Evolutionary conservation across 2,888 invertebrate genomes (phyloP).

Genomic region (Zygothrica quintamaculata): DNA sequence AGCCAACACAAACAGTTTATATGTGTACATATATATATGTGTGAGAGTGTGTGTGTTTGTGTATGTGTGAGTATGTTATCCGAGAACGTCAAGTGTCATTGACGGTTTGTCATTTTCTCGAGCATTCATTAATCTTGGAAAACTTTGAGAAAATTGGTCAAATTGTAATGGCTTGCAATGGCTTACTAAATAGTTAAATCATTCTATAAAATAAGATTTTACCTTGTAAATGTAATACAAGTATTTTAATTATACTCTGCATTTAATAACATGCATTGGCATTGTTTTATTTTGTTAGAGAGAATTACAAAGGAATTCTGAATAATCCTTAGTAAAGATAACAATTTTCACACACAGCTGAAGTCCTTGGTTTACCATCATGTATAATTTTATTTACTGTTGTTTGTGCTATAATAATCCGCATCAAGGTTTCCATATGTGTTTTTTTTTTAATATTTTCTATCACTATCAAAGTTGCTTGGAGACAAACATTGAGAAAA

Average conservation of each 20-base stretch:
- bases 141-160: conserved; percentile 44
- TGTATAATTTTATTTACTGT: no score
- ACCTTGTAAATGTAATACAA: background rate
- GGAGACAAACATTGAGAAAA: conserved; percentile 6
- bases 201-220: background rate
- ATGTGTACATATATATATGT: background rate
- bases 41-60: conserved; percentile 6
- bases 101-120: conserved; percentile 72
- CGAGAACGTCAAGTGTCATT: conserved; percentile 65
- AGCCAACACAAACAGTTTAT: conserved; percentile 43
- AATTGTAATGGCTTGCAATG: conserved; percentile 23
- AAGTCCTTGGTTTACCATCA: no score
- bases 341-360: no score
- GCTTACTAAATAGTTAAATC: conserved; percentile 8
- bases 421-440: conserved; percentile 20
- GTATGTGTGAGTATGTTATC: conserved; percentile 14
- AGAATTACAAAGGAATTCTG: no score
- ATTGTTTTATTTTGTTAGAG: no score
- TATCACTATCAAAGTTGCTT: conserved; percentile 22
- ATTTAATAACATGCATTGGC: no score
- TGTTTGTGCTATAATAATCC: conserved; percentile 23
- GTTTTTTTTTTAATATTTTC: conserved; percentile 9
- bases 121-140: conserved; percentile 72
- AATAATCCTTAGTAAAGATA: no score
- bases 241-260: no score